phyloP scores from a whole-genome alignment of 2,113 vertebrate genomes.

The Engraulis encrasicolus region DNA sequence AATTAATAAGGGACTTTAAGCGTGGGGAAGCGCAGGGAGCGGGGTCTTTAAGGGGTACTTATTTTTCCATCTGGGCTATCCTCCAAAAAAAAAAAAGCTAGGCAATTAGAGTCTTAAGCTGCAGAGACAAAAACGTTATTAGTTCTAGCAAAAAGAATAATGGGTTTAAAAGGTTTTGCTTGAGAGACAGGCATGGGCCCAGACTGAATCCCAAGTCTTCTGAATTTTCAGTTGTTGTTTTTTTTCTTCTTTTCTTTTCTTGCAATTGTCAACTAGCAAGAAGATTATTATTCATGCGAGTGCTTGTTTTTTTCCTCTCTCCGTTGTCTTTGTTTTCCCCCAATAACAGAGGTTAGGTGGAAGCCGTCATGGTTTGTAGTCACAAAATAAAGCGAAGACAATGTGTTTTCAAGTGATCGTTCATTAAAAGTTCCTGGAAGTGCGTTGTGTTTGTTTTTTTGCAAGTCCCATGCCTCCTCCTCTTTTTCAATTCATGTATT shows the following conservation, averaged over 20 bases:
- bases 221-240: slow-evolving; percentile 64
- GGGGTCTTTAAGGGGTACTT: slow-evolving; percentile 78
- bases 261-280: slow-evolving; percentile 46
- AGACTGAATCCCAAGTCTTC: slow-evolving; percentile 57
- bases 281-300: slow-evolving; percentile 50
- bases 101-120: slow-evolving; percentile 82
- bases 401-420: slow-evolving; percentile 49
- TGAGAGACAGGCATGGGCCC: slow-evolving; percentile 66
- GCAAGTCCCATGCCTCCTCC: not conserved
- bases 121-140: slow-evolving; percentile 81
- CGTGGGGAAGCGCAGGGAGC: slow-evolving; percentile 74
- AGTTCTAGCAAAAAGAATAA: slow-evolving; percentile 80
- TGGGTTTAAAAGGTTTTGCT: slow-evolving; percentile 79
- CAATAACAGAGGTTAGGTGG: slow-evolving; percentile 66
- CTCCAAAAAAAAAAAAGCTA: slow-evolving; percentile 79
- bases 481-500: not conserved
- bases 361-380: slow-evolving; percentile 60
- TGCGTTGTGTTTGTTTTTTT: not conserved
- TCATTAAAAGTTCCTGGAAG: slow-evolving; percentile 34
- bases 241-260: slow-evolving; percentile 29
- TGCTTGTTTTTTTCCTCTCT: slow-evolving; percentile 33
- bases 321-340: slow-evolving; percentile 37
- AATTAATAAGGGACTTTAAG: slow-evolving; percentile 83
- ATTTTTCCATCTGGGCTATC: slow-evolving; percentile 82
- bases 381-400: slow-evolving; percentile 52